phyloP scores from a whole-genome alignment of 2,888 invertebrate species.

The Scelioninae gen. 1 region DNA sequence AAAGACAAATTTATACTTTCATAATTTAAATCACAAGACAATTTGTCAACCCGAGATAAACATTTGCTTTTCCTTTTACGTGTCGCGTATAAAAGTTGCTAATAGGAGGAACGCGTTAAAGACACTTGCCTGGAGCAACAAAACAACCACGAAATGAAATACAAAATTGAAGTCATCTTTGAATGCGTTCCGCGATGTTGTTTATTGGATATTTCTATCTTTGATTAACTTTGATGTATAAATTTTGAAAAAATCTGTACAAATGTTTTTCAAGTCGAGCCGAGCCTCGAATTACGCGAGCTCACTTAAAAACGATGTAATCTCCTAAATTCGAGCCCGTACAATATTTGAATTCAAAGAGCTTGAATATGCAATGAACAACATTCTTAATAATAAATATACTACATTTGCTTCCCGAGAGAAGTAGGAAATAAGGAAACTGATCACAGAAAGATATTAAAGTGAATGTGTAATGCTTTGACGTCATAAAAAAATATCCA shows the following conservation, averaged over 20 bases:
- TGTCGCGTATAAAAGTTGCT: constrained; percentile 4
- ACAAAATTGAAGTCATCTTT: constrained; percentile 3
- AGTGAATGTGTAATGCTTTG: constrained; percentile 53
- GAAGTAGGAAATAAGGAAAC: constrained; percentile 39
- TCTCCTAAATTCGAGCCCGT: constrained; percentile 7
- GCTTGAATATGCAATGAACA: constrained; percentile 55
- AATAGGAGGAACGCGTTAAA: constrained; percentile 25
- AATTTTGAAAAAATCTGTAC: constrained; percentile 36
- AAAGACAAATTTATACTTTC: constrained; percentile 67
- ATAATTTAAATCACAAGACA: constrained; percentile 61
- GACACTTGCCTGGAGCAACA: neutral
- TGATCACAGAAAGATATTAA: constrained; percentile 41
- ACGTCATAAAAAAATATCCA: constrained; percentile 54
- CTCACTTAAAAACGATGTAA: constrained; percentile 12
- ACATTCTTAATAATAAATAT: constrained; percentile 56
- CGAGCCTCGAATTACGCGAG: neutral
- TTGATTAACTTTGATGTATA: constrained; percentile 27
- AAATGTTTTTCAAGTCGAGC: too few relatives aligned
- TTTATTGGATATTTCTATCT: constrained; percentile 32
- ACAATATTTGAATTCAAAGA: constrained; percentile 41
- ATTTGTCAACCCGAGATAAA: constrained; percentile 31
- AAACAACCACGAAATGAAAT: neutral
- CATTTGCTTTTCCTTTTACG: constrained; percentile 12
- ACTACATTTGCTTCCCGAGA: constrained; percentile 15
- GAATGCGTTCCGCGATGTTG: constrained; percentile 21